Percentiles rank a stretch among this genome's conserved stretches.
phyloP scores from a whole-genome alignment of 2,888 invertebrate species.

The Siphonodentalium dalli region DNA sequence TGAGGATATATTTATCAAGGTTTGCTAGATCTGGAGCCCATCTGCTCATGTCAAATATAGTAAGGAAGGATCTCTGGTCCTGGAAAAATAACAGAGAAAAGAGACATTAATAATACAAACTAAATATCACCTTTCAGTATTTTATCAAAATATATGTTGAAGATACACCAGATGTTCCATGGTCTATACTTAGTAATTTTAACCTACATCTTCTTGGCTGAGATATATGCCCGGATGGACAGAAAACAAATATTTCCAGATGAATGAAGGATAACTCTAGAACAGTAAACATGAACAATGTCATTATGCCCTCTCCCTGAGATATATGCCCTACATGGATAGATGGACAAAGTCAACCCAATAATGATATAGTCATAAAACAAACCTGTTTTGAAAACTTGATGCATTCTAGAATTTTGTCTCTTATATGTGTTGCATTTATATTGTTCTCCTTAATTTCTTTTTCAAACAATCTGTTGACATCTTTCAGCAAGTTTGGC shows the following conservation, averaged over 20 bases:
- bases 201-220: too few relatives aligned
- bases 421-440: slow-evolving; percentile 58
- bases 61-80: slow-evolving; percentile 56
- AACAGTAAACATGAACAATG: too few relatives aligned
- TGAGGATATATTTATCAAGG: slow-evolving; percentile 61
- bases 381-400: slow-evolving; percentile 54
- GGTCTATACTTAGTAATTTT: too few relatives aligned
- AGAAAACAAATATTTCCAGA: too few relatives aligned
- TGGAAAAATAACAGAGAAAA: slow-evolving; percentile 26
- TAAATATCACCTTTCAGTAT: too few relatives aligned
- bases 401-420: slow-evolving; percentile 63
- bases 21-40: slow-evolving; percentile 57
- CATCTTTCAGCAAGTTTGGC: slow-evolving; percentile 61
- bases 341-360: too few relatives aligned
- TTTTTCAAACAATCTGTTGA: slow-evolving; percentile 55
- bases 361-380: neutral
- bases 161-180: too few relatives aligned
- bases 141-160: too few relatives aligned
- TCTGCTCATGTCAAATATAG: slow-evolving; percentile 58
- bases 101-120: neutral
- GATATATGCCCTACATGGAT: neutral
- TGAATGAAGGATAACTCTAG: too few relatives aligned
- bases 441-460: slow-evolving; percentile 59
- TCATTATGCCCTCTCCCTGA: too few relatives aligned
- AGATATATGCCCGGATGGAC: too few relatives aligned